A percentile compares a stretch with the other conserved stretches of the same genome.
Evolutionary conservation across 2,797 vertebrate genomes (phyloP).

Genomic region (Tarsius wallacei): DNA sequence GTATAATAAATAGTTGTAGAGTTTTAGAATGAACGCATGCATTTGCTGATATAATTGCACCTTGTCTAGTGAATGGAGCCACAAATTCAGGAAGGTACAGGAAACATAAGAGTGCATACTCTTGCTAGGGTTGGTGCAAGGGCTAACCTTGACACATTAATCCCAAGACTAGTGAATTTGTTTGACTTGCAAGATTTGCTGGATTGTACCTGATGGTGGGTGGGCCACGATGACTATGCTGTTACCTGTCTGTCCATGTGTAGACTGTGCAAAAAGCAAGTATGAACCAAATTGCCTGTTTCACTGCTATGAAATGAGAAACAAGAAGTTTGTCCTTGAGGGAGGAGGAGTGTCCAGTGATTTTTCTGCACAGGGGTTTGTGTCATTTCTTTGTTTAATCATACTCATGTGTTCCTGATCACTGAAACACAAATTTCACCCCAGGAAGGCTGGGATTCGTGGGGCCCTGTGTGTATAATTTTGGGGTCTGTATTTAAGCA

Average conservation of each 20-base stretch:
- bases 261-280: background rate
- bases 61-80: background rate
- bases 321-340: background rate
- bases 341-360: background rate
- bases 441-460: background rate
- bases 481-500: background rate
- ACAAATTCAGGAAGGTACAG: background rate
- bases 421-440: background rate
- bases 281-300: background rate
- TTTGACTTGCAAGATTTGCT: background rate
- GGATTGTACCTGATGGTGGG: background rate
- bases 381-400: background rate
- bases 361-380: background rate
- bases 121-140: background rate
- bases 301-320: background rate
- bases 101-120: background rate
- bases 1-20: background rate
- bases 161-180: background rate
- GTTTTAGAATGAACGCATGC: background rate
- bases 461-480: background rate
- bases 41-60: background rate
- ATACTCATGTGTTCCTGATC: background rate
- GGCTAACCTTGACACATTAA: background rate
- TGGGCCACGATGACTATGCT: accelerated
- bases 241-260: accelerated